Conservation (phyloP, 2,113 vertebrate species). For the Tretioscincus oriximinensis region DNA sequence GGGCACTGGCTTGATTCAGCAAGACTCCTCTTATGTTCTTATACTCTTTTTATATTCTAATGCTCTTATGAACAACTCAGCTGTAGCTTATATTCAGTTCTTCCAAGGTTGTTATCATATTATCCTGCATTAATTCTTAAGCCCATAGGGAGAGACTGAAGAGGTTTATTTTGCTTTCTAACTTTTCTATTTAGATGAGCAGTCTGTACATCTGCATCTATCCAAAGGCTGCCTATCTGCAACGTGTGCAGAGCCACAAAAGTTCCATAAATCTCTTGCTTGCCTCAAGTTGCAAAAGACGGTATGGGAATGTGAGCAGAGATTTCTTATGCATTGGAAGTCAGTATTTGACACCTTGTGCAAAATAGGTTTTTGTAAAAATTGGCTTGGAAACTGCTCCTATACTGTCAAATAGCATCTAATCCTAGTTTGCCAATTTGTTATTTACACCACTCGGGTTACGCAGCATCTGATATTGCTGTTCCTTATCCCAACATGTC, state of each 20-base stretch:
- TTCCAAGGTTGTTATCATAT: background rate
- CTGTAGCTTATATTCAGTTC: background rate
- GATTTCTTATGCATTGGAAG: background rate
- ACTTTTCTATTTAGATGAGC: background rate
- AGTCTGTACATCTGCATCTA: background rate
- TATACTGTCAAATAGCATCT: background rate
- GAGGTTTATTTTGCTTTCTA: background rate
- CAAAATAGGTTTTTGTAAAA: background rate
- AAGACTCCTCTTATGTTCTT: no score
- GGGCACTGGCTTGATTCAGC: no score
- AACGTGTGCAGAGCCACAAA: background rate
- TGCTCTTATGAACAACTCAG: no score
- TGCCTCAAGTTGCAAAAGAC: background rate
- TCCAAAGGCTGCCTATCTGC: background rate
- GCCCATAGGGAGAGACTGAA: background rate
- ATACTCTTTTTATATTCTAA: no score
- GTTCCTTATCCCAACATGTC: background rate
- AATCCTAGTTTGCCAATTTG: background rate
- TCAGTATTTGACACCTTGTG: background rate
- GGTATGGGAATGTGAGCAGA: no score
- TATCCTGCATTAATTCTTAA: background rate
- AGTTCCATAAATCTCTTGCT: background rate
- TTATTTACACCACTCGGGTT: conserved; percentile 12
- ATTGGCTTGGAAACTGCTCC: background rate
- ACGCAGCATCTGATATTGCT: conserved; percentile 1